Evolutionary conservation across 1,140 invertebrate genomes (phyloP), one percentile per base, ranked within the genome.

Genomic region (Drosophila melanica): DNA sequence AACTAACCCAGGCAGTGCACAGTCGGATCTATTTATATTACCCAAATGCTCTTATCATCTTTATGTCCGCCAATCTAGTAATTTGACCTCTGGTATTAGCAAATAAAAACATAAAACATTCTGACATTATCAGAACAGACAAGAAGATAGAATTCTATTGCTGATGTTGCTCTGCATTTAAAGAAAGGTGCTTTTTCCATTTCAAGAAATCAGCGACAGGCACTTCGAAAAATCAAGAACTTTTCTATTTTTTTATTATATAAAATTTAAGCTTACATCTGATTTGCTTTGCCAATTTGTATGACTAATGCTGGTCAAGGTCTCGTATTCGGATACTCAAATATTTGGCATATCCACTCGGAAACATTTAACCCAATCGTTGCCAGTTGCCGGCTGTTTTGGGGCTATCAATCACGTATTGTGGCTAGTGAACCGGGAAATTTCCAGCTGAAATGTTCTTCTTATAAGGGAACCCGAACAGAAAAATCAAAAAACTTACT

Each of bases 371-470:
- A 79, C 79, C 75, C 74, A 69, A 81, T 59, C 63, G 41, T 65
- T 71, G 75, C 44, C 75, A 75, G 51, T 57, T 78, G 70, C 63
- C 63, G 55, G 58, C 68, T 75, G 60, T 59, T 55, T 70, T 23
- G 75, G 62, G 48, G 42, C 11, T 79, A 85, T 85, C 81, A 84
- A 85, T 84, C 84, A 85, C 65, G 64, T 77, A 80, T 73, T 77
- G 75, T 80, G 68, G 55, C 68, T 59, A 18, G 35, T 51, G 63
- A 72, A 67, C 57, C 62, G 67, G 23, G 35, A 27, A 59, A 58
- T 82, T 84, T 79, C 54, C 54, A 66, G 42, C 55, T 54, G 59
- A 62, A 37, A 60, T 50, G 45, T 63, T 57, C 18, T 9, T n/a
- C 35, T 35, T 27, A 11, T 37, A 20, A 30, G 48, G 47, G 33